phyloP scores from a whole-genome alignment of 2,113 vertebrate genomes.

The Percina caprodes region DNA sequence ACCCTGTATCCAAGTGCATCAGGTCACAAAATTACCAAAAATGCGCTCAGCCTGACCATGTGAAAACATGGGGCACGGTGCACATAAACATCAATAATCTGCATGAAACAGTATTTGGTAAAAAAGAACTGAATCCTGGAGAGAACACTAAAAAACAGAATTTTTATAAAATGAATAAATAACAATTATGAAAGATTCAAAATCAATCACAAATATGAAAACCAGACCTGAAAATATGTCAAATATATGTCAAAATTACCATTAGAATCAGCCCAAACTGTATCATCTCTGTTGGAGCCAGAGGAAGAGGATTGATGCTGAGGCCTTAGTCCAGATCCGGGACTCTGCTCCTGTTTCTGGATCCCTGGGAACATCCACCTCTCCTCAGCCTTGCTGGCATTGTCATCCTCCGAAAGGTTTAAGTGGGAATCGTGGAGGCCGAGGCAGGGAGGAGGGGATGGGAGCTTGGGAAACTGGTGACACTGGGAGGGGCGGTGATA shows the following conservation, averaged over 20 bases:
- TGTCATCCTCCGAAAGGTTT: slow-evolving; percentile 73
- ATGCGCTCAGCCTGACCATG: no score
- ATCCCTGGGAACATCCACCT: not conserved
- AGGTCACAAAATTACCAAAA: not conserved
- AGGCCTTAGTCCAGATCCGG: not conserved
- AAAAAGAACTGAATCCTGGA: not conserved
- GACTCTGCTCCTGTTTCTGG: slow-evolving; percentile 2
- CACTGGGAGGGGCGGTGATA: slow-evolving; percentile 48
- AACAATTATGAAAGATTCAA: not conserved
- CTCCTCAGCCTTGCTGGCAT: slow-evolving; percentile 69
- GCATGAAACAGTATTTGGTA: not conserved
- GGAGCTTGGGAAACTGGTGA: slow-evolving; percentile 35
- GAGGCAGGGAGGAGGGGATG: slow-evolving; percentile 10
- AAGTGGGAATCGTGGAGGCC: slow-evolving; percentile 36
- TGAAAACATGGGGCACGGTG: no score
- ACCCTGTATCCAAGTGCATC: no score
- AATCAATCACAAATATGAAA: not conserved
- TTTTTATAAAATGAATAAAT: not conserved
- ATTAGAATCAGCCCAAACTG: not conserved
- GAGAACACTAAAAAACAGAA: not conserved
- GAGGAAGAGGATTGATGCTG: slow-evolving; percentile 22
- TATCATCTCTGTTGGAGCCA: slow-evolving; percentile 59
- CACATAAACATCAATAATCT: not conserved
- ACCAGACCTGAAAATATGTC: not conserved
- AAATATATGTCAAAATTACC: not conserved